phyloP scores from a whole-genome alignment of 2,797 vertebrate species.

The Ctenosaura bakeri region DNA sequence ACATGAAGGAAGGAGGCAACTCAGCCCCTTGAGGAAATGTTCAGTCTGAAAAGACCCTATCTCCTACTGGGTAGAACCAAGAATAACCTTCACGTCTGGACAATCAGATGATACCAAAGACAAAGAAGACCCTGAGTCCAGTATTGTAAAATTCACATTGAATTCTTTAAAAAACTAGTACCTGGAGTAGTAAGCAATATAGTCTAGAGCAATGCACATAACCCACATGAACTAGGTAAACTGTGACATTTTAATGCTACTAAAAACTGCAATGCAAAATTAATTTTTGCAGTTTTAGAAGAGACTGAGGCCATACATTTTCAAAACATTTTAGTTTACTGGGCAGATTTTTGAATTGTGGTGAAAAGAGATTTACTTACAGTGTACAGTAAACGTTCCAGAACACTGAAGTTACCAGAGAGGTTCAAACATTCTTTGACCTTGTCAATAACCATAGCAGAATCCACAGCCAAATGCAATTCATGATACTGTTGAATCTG shows the following conservation, averaged over 20 bases:
- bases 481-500: constrained; percentile 94
- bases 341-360: constrained; percentile 19
- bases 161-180: neutral
- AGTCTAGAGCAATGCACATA: neutral
- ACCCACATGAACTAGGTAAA: neutral
- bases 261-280: neutral
- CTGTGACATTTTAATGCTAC: neutral
- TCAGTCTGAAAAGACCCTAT: neutral
- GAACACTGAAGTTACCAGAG: constrained; percentile 88
- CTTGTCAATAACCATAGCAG: constrained; percentile 84
- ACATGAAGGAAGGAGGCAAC: neutral
- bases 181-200: neutral
- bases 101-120: neutral
- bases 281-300: neutral
- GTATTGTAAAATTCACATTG: neutral
- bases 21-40: neutral
- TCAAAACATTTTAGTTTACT: neutral
- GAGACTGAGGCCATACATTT: neutral
- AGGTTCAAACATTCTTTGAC: constrained; percentile 86
- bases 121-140: neutral
- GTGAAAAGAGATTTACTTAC: constrained; percentile 80
- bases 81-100: neutral
- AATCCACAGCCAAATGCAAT: constrained; percentile 87
- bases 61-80: neutral
- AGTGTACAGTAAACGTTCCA: constrained; percentile 82